phyloP scores from a whole-genome alignment of 2,888 invertebrate species.

The Luperina nickerlii region DNA sequence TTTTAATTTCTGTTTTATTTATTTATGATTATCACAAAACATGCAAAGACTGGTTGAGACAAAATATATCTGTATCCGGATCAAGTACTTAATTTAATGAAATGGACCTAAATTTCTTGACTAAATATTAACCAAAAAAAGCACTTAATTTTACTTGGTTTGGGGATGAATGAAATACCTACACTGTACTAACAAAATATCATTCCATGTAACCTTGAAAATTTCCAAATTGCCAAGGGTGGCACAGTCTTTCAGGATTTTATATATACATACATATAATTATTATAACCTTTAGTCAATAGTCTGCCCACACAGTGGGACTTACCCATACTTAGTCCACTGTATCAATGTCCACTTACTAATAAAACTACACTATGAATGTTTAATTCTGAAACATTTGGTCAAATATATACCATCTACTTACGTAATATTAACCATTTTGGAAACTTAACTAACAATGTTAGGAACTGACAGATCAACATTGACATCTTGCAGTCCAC shows the following conservation, averaged over 20 bases:
- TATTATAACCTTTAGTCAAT: slow-evolving; percentile 32
- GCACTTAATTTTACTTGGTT: slow-evolving; percentile 7
- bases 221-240: slow-evolving; percentile 38
- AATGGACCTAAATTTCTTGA: slow-evolving; percentile 15
- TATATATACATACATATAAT: slow-evolving; percentile 19
- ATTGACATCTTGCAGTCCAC: slow-evolving; percentile 69
- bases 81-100: slow-evolving; percentile 8
- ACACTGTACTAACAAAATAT: slow-evolving; percentile 17
- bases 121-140: slow-evolving; percentile 10
- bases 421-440: slow-evolving; percentile 55
- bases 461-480: slow-evolving; percentile 72
- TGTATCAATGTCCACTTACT: slow-evolving; percentile 42
- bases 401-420: slow-evolving; percentile 60
- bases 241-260: slow-evolving; percentile 57
- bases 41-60: slow-evolving; percentile 18
- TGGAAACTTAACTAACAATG: slow-evolving; percentile 58
- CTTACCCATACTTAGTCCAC: slow-evolving; percentile 39
- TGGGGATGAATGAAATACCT: slow-evolving; percentile 21
- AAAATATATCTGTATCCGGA: slow-evolving; percentile 8
- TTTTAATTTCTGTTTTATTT: slow-evolving; percentile 20
- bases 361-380: slow-evolving; percentile 48
- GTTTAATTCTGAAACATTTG: slow-evolving; percentile 60
- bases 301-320: slow-evolving; percentile 54
- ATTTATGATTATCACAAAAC: slow-evolving; percentile 10
- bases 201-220: slow-evolving; percentile 24